Evolutionary conservation across 1,140 invertebrate species (phyloP).

Genomic region (Hypsibius dujardini): DNA sequence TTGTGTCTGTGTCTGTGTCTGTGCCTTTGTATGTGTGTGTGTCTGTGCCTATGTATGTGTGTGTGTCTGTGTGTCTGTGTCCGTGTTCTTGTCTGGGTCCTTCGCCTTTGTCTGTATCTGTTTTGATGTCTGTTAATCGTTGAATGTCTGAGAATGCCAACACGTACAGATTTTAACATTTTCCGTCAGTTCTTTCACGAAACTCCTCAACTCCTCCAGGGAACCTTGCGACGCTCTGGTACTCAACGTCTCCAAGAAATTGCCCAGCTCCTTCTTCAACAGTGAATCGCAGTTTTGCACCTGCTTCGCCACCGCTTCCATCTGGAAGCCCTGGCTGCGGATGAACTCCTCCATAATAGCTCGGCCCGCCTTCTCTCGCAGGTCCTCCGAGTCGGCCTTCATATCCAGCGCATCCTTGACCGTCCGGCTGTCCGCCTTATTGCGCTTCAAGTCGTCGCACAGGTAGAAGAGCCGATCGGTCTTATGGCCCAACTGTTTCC

Average conservation of each 20-base stretch:
- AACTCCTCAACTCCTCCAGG: not conserved
- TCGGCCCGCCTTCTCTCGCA: not conserved
- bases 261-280: not conserved
- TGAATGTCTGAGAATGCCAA: too few relatives aligned
- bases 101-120: too few relatives aligned
- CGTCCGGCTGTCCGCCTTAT: not conserved
- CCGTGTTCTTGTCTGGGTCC: too few relatives aligned
- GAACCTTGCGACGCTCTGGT: not conserved
- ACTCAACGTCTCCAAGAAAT: constrained; percentile 7
- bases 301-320: not conserved
- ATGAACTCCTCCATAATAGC: constrained; percentile 2
- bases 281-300: not conserved
- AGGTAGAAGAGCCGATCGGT: constrained; percentile 15
- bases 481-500: not conserved
- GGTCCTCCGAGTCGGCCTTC: constrained; percentile 1
- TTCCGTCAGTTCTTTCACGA: not conserved
- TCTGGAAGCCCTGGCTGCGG: not conserved
- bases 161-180: too few relatives aligned
- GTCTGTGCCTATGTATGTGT: too few relatives aligned
- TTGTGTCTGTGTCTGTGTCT: too few relatives aligned
- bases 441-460: constrained; percentile 11
- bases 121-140: too few relatives aligned
- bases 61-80: too few relatives aligned
- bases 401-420: not conserved
- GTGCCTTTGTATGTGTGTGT: too few relatives aligned